Base-by-base conservation (phyloP, 2,888 invertebrate species). In the Ptycholaimellus sp. region DNA sequence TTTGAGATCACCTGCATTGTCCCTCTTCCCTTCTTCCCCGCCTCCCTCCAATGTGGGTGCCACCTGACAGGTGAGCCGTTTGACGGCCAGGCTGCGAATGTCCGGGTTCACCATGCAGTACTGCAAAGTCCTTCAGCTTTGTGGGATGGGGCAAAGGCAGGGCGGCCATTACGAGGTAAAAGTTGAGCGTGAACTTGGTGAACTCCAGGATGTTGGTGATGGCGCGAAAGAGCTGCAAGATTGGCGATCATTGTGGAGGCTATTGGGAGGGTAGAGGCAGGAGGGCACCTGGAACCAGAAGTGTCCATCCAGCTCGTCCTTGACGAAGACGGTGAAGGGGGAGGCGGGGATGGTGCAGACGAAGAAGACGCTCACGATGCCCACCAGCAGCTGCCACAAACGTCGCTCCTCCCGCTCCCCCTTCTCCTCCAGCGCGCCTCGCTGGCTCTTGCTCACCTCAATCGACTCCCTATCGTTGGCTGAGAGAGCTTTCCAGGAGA, bases 141-240 rank as follows among this genome's bases (percentile, higher is more conserved):
- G n/a, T n/a, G n/a, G n/a, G n/a, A n/a, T n/a, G n/a, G n/a, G n/a
- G n/a, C n/a, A n/a, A n/a, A n/a, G n/a, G n/a, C n/a, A n/a, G n/a
- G n/a, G n/a, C n/a, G n/a, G n/a, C n/a, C n/a, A n/a, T n/a, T n/a
- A n/a, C n/a, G 36, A 66, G 55, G 51, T 64, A 66, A 44, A 66
- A 66, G 45, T 66, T 66, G 41, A 65, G 54, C 2, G 65, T 61
- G 45, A 64, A 66, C 47, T 65, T 66, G 37, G 63, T 57, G 35
- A 65, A 53, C 44, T 66, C 66, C 34, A 65, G 44, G 23, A 59
- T 46, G 43, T 66, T 65, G 7, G 63, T 60, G 23, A 62, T 49
- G 7, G 64, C 63, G 30, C 64, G 54, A 44, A 65, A 62, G 14
- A 62, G 50, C 53, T 64, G 59, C 39, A 58, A 57, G 30, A 9